Percentiles rank a stretch among this genome's conserved stretches.
Conservation (phyloP, 2,888 invertebrate species). For the Leistus spinibarbis region DNA sequence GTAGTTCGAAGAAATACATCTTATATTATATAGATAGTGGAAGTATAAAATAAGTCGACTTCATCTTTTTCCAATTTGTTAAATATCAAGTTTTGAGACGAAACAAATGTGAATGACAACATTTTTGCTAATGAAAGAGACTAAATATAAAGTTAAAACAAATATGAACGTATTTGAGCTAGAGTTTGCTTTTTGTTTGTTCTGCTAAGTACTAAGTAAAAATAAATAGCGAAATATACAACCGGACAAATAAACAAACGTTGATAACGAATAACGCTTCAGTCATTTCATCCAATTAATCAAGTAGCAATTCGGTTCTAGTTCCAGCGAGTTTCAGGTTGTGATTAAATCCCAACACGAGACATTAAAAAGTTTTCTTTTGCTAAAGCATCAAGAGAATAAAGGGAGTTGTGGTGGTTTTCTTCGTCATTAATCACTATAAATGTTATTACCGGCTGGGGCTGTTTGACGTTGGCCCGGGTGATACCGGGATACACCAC, state of each 20-base stretch:
- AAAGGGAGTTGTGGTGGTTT: slow-evolving; percentile 23
- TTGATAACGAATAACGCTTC: not conserved
- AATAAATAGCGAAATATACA: not conserved
- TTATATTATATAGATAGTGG: too few species aligned
- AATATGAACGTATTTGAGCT: too few species aligned
- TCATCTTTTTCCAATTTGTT: too few species aligned
- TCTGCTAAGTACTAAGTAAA: too few species aligned
- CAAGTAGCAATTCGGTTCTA: slow-evolving; percentile 28
- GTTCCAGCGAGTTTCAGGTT: not conserved
- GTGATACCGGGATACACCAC: not conserved
- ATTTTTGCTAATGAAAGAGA: too few species aligned
- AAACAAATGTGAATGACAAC: too few species aligned
- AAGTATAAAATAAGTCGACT: too few species aligned
- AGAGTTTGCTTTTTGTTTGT: too few species aligned
- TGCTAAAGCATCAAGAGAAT: not conserved
- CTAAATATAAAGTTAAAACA: too few species aligned
- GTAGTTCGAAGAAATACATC: too few species aligned
- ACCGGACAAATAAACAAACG: not conserved
- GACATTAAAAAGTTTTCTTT: slow-evolving; percentile 37
- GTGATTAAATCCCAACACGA: slow-evolving; percentile 39
- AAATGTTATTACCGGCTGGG: slow-evolving; percentile 32
- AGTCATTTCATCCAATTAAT: slow-evolving; percentile 26
- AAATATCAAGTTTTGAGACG: too few species aligned
- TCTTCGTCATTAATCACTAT: slow-evolving; percentile 33
- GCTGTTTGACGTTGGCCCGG: not conserved